A percentile compares a stretch with the other conserved stretches of the same genome.
These are phyloP conservation scores for Cylindroiulus punctatus DNA, from an alignment of 2,888 invertebrate genomes.

Conservation along the genomic window DNA sequence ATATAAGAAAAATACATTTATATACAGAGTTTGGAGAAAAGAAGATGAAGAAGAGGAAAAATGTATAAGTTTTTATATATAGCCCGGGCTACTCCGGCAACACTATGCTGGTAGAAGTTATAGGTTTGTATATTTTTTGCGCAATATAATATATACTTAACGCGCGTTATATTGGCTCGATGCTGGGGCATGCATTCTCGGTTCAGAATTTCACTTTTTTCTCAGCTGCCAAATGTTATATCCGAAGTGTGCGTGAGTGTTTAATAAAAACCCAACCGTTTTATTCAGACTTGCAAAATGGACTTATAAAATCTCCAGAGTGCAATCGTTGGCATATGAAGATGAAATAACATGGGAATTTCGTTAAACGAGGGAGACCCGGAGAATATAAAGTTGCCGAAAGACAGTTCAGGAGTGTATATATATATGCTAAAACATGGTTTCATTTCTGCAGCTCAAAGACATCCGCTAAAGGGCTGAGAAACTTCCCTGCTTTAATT, in stretches of 20 bases:
- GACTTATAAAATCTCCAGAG: constrained; percentile 10
- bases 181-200: not conserved
- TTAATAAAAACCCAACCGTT: constrained; percentile 18
- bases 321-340: constrained; percentile 18
- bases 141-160: constrained; percentile 18
- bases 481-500: not conserved
- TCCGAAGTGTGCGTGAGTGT: constrained; percentile 11
- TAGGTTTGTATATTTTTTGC: constrained; percentile 18
- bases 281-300: constrained; percentile 18
- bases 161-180: not conserved
- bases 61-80: not conserved
- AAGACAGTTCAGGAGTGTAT: not conserved
- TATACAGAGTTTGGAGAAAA: constrained; percentile 11
- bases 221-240: not conserved
- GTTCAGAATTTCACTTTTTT: constrained; percentile 11
- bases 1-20: constrained; percentile 10
- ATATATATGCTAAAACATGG: not conserved
- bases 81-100: not conserved
- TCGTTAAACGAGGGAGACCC: constrained; percentile 18
- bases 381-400: not conserved
- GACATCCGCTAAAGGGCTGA: not conserved
- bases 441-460: not conserved
- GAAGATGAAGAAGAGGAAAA: constrained; percentile 13
- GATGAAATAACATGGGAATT: constrained; percentile 18
- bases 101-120: not conserved